Evolutionary conservation across 37 sponge, comb jelly and placozoan species (phyloP).

Genomic region (Spongilla lacustris): DNA sequence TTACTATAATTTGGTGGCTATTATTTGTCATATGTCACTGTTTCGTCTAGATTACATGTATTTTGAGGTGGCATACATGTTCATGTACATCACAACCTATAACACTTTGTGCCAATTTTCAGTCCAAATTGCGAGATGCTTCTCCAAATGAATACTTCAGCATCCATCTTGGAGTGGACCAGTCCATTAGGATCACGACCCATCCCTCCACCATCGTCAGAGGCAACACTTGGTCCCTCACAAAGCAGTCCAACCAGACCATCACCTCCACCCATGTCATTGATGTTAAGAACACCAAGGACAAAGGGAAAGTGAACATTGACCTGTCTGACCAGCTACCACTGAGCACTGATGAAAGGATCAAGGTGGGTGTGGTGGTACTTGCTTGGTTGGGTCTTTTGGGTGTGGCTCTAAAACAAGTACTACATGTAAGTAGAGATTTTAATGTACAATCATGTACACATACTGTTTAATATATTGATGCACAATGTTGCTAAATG

Average conservation of each 20-base stretch:
- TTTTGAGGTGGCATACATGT: no score
- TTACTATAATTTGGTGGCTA: no score
- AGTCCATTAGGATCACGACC: constrained; percentile 56
- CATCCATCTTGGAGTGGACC: constrained; percentile 63
- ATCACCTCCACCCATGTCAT: constrained; percentile 51
- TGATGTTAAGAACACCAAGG: constrained; percentile 62
- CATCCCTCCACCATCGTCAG: constrained; percentile 37
- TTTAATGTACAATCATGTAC: no score
- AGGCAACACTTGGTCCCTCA: constrained; percentile 4
- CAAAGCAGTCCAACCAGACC: constrained; percentile 11
- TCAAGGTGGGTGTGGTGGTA: constrained; percentile 73
- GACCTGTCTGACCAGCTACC: constrained; percentile 72
- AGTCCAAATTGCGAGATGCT: constrained; percentile 40
- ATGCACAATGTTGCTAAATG: no score
- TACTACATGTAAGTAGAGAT: no score
- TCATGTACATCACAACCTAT: no score
- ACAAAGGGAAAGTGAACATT: constrained; percentile 26
- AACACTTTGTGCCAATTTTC: neutral
- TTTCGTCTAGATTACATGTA: neutral
- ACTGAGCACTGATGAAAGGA: constrained; percentile 69
- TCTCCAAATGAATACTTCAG: constrained; percentile 60
- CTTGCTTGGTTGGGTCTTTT: no score
- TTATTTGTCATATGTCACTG: no score
- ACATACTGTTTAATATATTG: no score
- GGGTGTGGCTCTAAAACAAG: no score